These are phyloP conservation scores for Diplosoma virens DNA, from an alignment of 23 tunicate species.

Conservation along the genomic window DNA sequence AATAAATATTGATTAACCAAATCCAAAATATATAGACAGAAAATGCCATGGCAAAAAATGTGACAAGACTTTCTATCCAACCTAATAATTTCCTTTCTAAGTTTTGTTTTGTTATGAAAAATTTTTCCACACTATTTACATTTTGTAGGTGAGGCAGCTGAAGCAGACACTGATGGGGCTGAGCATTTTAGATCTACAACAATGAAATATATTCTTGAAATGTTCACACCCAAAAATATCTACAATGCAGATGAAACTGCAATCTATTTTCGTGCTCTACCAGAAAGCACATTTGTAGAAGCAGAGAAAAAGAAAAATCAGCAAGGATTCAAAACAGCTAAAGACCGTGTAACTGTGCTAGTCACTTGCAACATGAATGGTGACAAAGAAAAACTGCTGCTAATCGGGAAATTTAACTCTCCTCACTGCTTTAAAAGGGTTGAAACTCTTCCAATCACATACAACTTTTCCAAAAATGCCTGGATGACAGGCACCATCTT, in stretches of 20 bases:
- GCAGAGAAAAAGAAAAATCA: slow-evolving; percentile 28
- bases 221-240: slow-evolving; percentile 17
- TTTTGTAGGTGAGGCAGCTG: slow-evolving; percentile 31
- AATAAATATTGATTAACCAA: too few species aligned
- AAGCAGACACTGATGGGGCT: slow-evolving; percentile 27
- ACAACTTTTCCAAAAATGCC: slow-evolving; percentile 24
- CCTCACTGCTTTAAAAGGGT: slow-evolving; percentile 33
- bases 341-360: slow-evolving; percentile 33
- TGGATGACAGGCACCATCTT: slow-evolving; percentile 10
- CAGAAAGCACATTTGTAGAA: slow-evolving; percentile 22
- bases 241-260: slow-evolving; percentile 32
- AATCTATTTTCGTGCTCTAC: slow-evolving; percentile 23
- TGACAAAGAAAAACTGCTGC: slow-evolving; percentile 24
- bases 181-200: slow-evolving; percentile 24
- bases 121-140: neutral
- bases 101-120: neutral
- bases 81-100: slow-evolving; percentile 7
- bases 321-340: slow-evolving; percentile 33
- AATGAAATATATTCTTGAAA: slow-evolving; percentile 23
- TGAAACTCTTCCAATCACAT: slow-evolving; percentile 31
- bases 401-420: slow-evolving; percentile 20
- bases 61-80: too few species aligned
- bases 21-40: too few species aligned
- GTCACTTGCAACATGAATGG: slow-evolving; percentile 42
- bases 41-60: too few species aligned